Evolutionary conservation across 2,113 vertebrate species (phyloP), one percentile per base, ranked within the genome.

Genomic region (Danio rerio): DNA sequence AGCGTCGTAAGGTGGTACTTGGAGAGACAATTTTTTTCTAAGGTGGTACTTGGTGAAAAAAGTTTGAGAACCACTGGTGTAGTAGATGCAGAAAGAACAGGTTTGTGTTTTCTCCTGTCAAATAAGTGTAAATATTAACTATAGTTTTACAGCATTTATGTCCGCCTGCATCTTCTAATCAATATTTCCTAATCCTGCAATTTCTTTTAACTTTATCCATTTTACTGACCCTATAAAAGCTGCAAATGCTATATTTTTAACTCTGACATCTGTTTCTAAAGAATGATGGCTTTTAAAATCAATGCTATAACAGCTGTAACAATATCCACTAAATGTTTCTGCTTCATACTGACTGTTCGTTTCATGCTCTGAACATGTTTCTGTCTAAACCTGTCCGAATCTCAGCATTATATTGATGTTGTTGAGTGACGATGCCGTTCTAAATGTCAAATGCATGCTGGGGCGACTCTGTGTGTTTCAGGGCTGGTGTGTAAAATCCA

Each of bases 401-500:
- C 31, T 31, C 40, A 63, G 21, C 10, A 16, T 66, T 61, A 70
- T 9, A 21, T 50, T 53, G 45, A 53, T 74, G 76, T 71, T 74
- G 40, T 89, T 45, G 31, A 20, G 66, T 43, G 42, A 56, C 50
- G 49, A 61, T 45, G 56, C 45, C 42, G 6, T 42, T 55, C 40
- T 58, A 45, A 53, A 69, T 50, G 66, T 61, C 45, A 10, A 13
- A n/a, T 47, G 81, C 81, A 83, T 83, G 73, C 53, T 58, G 70
- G 68, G 52, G 21, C 43, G 18, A 86, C 63, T 76, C 85, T 92
- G 87, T 92, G 62, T 93, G 78, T 94, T 94, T 78, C 92, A 95
- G 94, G 94, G 94, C 83, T 95, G 94, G 94, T 95, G 94, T 92
- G 94, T 95, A 80, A 92, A 94, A 84, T 94, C 94, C 88, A 94